These are phyloP conservation scores for Cataglyphis cursor DNA, from an alignment of 2,888 invertebrate genomes.

Conservation along the genomic window DNA sequence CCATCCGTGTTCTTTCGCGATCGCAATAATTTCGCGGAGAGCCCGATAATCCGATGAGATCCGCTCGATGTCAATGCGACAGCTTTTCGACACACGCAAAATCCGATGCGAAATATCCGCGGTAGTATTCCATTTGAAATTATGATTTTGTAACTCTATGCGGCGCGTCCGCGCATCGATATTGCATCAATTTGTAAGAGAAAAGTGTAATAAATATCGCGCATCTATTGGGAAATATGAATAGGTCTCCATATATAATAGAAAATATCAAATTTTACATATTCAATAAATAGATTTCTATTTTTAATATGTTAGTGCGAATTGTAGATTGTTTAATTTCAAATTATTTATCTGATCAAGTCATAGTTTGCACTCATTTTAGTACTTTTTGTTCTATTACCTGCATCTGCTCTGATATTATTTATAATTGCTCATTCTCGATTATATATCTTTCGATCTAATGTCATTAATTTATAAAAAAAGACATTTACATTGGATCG, in stretches of 20 bases:
- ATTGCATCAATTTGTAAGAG: background rate
- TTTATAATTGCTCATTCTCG: background rate
- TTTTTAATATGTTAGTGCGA: background rate
- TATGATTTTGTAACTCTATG: background rate
- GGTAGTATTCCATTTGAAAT: conserved; percentile 25
- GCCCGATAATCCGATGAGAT: conserved; percentile 30
- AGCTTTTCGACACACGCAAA: conserved; percentile 13
- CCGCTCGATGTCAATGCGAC: conserved; percentile 9
- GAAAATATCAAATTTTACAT: background rate
- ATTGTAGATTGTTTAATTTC: background rate
- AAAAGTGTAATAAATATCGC: background rate
- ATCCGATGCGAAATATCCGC: background rate
- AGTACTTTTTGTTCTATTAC: background rate
- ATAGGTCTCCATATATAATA: too few species aligned
- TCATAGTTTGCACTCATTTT: background rate
- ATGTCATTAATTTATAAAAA: background rate
- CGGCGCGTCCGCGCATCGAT: background rate
- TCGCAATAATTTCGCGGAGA: conserved; percentile 40
- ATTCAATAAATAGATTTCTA: background rate
- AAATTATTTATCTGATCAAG: background rate
- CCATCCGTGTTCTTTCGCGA: conserved; percentile 21
- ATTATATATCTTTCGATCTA: background rate
- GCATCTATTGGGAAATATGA: background rate
- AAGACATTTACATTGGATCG: background rate
- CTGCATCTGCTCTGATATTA: background rate